These are phyloP conservation scores for Brachystomella parvula DNA, from an alignment of 1,140 invertebrate species.

Conservation along the genomic window DNA sequence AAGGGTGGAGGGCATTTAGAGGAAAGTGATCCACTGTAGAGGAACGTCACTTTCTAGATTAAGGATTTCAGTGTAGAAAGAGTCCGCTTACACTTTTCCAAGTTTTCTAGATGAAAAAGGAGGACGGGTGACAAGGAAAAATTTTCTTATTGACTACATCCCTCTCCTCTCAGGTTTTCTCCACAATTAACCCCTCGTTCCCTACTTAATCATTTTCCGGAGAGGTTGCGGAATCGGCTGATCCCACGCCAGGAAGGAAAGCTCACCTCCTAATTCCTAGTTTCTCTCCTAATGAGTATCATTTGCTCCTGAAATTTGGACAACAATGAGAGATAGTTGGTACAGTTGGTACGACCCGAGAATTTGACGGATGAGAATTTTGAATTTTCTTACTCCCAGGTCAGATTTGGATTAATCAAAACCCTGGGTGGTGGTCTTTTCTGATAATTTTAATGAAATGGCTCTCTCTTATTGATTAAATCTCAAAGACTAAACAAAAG, in stretches of 20 bases:
- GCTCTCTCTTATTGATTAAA: background rate
- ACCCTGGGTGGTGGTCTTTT: too few relatives aligned
- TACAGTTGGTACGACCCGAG: too few relatives aligned
- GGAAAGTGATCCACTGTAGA: background rate
- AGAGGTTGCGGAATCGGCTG: background rate
- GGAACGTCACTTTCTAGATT: background rate
- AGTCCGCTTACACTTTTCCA: too few relatives aligned
- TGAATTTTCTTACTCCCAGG: too few relatives aligned
- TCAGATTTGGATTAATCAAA: too few relatives aligned
- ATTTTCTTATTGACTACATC: background rate
- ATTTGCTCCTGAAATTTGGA: background rate
- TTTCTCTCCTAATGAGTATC: background rate
- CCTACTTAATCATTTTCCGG: background rate
- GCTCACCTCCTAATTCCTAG: background rate
- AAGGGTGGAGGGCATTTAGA: background rate
- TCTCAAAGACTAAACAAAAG: background rate
- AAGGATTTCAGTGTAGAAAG: background rate
- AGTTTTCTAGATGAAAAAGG: too few relatives aligned
- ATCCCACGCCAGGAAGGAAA: background rate
- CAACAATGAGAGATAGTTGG: background rate
- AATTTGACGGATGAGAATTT: too few relatives aligned
- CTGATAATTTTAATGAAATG: background rate
- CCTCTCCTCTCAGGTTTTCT: too few relatives aligned
- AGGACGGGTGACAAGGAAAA: constrained; percentile 8
- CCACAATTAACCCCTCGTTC: background rate